Percentiles rank a stretch among this genome's conserved stretches.
Conservation (phyloP, 2,888 invertebrate genomes). For the Belgica antarctica region DNA sequence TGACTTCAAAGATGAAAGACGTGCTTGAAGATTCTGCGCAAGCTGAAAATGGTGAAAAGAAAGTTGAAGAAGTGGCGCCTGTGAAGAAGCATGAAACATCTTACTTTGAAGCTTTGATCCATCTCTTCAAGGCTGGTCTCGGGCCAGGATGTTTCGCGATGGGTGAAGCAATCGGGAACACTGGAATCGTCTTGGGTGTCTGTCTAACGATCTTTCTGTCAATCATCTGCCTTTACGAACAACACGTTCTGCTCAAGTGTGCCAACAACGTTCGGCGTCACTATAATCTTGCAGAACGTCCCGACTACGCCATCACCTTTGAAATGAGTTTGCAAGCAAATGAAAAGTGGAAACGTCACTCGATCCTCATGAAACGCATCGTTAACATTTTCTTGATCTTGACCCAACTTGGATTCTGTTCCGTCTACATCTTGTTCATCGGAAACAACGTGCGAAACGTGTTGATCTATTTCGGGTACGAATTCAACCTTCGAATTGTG, state of each 20-base stretch:
- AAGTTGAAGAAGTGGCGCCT: too few species aligned
- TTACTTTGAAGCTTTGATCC: constrained; percentile 83
- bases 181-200: constrained; percentile 81
- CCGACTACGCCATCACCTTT: constrained; percentile 80
- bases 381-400: constrained; percentile 87
- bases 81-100: background rate
- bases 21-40: too few species aligned
- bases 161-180: constrained; percentile 91
- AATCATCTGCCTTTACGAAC: constrained; percentile 84
- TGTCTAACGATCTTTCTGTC: constrained; percentile 76
- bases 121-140: constrained; percentile 91
- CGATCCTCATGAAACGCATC: constrained; percentile 63
- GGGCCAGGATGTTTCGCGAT: constrained; percentile 88
- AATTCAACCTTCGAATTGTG: constrained; percentile 66
- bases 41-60: too few species aligned
- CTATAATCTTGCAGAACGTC: constrained; percentile 60
- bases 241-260: constrained; percentile 81
- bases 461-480: constrained; percentile 62
- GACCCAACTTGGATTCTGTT: constrained; percentile 96
- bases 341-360: constrained; percentile 53
- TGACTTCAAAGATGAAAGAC: too few species aligned
- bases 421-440: constrained; percentile 94
- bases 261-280: constrained; percentile 66
- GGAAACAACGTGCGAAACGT: constrained; percentile 81
- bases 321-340: constrained; percentile 55